Percentiles rank a stretch among this genome's conserved stretches.
Conservation (phyloP, 2,888 invertebrate genomes). For the Caenorhabditis sinica region DNA sequence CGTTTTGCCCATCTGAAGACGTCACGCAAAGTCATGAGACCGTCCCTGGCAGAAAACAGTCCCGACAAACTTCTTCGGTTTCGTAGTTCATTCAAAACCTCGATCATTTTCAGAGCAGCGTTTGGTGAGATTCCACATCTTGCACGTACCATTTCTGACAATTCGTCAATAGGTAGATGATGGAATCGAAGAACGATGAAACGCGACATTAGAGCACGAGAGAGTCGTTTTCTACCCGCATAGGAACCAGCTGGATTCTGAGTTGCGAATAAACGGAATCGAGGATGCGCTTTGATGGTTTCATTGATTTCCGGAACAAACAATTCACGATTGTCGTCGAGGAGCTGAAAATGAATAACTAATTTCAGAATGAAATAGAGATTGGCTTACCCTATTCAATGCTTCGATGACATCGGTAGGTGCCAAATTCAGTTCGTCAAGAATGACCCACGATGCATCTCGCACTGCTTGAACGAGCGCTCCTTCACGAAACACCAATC, state of each 20-base stretch:
- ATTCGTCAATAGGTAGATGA: conserved; percentile 92
- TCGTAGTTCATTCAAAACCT: conserved; percentile 77
- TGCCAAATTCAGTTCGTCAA: conserved; percentile 98
- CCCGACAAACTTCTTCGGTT: conserved; percentile 75
- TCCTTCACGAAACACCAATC: conserved; percentile 94
- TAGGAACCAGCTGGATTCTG: conserved; percentile 97
- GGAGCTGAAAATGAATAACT: conserved; percentile 86
- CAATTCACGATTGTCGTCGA: conserved; percentile 98
- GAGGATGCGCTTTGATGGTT: conserved; percentile 92
- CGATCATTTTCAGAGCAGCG: conserved; percentile 80
- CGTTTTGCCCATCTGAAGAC: conserved; percentile 81
- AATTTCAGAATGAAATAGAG: neutral
- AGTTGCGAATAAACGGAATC: conserved; percentile 98
- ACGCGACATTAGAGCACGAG: conserved; percentile 94
- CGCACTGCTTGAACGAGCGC: conserved; percentile 97
- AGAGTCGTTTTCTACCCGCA: conserved; percentile 86
- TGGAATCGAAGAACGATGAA: conserved; percentile 98
- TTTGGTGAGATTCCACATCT: conserved; percentile 77
- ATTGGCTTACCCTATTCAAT: conserved; percentile 89
- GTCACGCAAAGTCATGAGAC: conserved; percentile 81
- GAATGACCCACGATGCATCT: conserved; percentile 97
- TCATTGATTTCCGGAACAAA: conserved; percentile 98
- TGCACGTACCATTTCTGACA: conserved; percentile 87
- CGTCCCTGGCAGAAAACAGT: conserved; percentile 79
- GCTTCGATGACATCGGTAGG: conserved; percentile 99